Evolutionary conservation across 2,113 vertebrate genomes (phyloP).

Genomic region (Mesoclemmys tuberculata): DNA sequence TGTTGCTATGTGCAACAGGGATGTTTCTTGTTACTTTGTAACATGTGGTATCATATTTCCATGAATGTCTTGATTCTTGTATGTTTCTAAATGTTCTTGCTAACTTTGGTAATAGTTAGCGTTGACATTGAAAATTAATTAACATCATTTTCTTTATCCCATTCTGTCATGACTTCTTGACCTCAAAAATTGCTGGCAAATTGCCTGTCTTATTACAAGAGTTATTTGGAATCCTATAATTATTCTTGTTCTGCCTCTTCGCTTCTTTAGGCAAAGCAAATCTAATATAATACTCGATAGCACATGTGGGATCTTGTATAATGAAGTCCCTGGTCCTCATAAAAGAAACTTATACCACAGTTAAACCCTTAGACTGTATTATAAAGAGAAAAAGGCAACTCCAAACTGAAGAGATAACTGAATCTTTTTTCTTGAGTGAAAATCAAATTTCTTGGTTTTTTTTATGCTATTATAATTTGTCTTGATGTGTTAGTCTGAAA

Average conservation of each 20-base stretch:
- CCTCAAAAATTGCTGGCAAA: constrained; percentile 31
- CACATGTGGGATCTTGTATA: constrained; percentile 49
- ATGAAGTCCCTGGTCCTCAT: constrained; percentile 59
- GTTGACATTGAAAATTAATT: not conserved
- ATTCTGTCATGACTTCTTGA: constrained; percentile 48
- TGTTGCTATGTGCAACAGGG: not conserved
- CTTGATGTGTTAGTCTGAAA: constrained; percentile 40
- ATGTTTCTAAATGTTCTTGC: not conserved
- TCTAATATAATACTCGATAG: constrained; percentile 39
- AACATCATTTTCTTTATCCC: constrained; percentile 13
- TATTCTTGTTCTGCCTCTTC: constrained; percentile 6
- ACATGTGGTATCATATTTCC: not conserved
- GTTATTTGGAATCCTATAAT: constrained; percentile 42
- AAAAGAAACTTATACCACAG: constrained; percentile 62
- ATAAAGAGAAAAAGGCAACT: constrained; percentile 27
- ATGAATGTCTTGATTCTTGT: not conserved
- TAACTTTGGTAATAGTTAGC: not conserved
- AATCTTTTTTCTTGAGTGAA: constrained; percentile 38
- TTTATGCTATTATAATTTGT: constrained; percentile 14
- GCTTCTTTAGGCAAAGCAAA: constrained; percentile 32
- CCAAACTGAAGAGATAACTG: constrained; percentile 29
- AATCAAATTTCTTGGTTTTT: constrained; percentile 23
- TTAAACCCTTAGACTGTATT: constrained; percentile 51
- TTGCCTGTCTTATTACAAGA: constrained; percentile 52
- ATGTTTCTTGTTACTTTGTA: not conserved